Evolutionary conservation across 2,797 vertebrate species (phyloP), one percentile per base, ranked within the genome.

Genomic region (Setipinna tenuifilis): DNA sequence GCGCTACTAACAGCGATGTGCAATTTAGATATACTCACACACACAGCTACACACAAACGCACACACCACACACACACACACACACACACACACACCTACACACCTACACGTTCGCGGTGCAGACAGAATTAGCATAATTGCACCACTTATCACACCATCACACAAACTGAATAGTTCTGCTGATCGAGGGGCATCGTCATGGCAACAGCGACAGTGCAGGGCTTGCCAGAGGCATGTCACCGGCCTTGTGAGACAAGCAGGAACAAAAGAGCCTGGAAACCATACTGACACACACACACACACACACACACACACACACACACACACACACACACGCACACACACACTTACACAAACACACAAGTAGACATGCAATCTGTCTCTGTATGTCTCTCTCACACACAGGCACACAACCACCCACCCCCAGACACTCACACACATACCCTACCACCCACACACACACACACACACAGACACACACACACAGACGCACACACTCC

Each of bases 41-140:
- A 25, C 61, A 65, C 59, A 61, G 46, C 46, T 4, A 54, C 12
- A 25, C 23, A 82, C 65, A 61, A 68, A 82, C 61, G 75, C n/a
- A 10, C 16, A n/a, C 46, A 75, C 3, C 57, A 17, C 50, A 3
- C 50, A 3, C 50, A 3, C 50, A 3, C 50, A 3, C 50, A 3
- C 50, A 3, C 50, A 3, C 50, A 28, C 62, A 31, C 25, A 31
- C 25, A 71, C 14, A 71, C 65, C 31, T 10, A 71, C 92, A 83
- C 82, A 90, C 91, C 92, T 93, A 91, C 94, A 93, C 91, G 94
- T 92, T 91, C 84, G 86, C 89, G 86, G 88, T 83, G 86, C 86
- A 87, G 65, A 89, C 86, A 87, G 65, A 89, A 96, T 96, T 95
- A 94, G 93, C 95, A 95, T 96, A 95, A 96, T 95, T 95, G 93